Evolutionary conservation across 2,888 invertebrate species (phyloP).

Genomic region (Chymomyza procnemis): DNA sequence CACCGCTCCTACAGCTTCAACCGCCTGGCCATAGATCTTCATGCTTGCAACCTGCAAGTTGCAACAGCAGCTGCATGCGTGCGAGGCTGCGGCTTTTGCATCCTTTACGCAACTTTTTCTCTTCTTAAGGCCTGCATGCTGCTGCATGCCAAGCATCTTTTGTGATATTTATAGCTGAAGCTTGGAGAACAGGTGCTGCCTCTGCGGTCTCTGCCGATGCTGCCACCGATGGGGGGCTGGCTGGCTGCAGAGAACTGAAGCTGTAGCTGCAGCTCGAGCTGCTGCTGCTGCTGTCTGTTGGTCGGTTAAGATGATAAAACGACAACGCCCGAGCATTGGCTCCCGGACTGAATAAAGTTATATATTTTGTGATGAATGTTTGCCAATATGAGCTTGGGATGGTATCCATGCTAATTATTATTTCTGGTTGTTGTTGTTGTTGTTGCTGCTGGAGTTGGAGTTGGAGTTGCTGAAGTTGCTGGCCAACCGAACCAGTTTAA

Average conservation of each 20-base stretch:
- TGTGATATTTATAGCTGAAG: conserved; percentile 65
- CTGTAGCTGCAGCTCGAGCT: no score
- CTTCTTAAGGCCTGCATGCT: conserved; percentile 31
- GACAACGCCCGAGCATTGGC: not conserved
- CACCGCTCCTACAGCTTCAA: not conserved
- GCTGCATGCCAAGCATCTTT: conserved; percentile 70
- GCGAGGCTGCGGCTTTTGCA: conserved; percentile 46
- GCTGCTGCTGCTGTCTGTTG: not conserved
- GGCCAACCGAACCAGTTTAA: conserved; percentile 53
- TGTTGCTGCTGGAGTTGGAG: not conserved
- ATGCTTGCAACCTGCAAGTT: conserved; percentile 18
- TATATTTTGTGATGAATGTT: conserved; percentile 59
- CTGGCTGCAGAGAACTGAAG: no score
- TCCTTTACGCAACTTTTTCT: conserved; percentile 45
- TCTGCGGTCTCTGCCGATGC: no score
- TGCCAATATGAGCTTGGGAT: conserved; percentile 6
- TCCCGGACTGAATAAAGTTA: conserved; percentile 52
- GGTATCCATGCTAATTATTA: conserved; percentile 57
- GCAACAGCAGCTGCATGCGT: conserved; percentile 46
- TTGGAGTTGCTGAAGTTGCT: not conserved
- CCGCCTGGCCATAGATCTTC: conserved; percentile 55
- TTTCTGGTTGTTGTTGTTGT: not conserved
- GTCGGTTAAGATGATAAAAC: not conserved
- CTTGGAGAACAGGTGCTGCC: conserved; percentile 59
- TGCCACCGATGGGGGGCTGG: not conserved